A percentile compares a stretch with the other conserved stretches of the same genome.
phyloP scores from a whole-genome alignment of 2,797 vertebrate species.

The Coluber constrictor region DNA sequence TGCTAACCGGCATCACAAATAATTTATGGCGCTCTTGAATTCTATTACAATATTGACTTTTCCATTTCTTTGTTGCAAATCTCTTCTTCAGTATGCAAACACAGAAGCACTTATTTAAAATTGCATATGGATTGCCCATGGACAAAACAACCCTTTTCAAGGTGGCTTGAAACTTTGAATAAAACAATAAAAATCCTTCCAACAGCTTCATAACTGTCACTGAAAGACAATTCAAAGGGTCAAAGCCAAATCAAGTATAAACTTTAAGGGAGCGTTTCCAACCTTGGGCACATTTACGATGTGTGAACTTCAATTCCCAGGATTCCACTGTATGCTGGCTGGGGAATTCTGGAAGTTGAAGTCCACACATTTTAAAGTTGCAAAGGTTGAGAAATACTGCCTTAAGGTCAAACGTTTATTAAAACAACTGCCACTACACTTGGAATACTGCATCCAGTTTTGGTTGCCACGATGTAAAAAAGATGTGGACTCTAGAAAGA shows the following conservation, averaged over 20 bases:
- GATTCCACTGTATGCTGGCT: background rate
- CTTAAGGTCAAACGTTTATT: background rate
- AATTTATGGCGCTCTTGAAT: constrained; percentile 27
- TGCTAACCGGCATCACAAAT: constrained; percentile 21
- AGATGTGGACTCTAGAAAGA: too few relatives aligned
- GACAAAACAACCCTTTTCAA: background rate
- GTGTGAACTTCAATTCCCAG: background rate
- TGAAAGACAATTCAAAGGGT: background rate
- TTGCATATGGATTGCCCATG: background rate
- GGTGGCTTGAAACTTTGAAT: background rate
- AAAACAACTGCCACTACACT: background rate
- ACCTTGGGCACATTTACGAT: background rate
- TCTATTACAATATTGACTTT: background rate
- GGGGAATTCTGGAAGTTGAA: background rate
- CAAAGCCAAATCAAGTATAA: background rate
- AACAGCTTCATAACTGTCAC: background rate
- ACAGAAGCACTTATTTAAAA: constrained; percentile 7
- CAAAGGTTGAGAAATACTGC: background rate
- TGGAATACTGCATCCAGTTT: too few relatives aligned
- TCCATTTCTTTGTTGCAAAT: background rate
- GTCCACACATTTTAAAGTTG: background rate
- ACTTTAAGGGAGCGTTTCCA: background rate
- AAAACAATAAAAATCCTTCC: background rate
- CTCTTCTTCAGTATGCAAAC: constrained; percentile 16
- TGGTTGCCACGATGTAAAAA: too few relatives aligned